Evolutionary conservation across 2,113 vertebrate genomes (phyloP), one percentile per base, ranked within the genome.

Genomic region (Sclerurus mexicanus): DNA sequence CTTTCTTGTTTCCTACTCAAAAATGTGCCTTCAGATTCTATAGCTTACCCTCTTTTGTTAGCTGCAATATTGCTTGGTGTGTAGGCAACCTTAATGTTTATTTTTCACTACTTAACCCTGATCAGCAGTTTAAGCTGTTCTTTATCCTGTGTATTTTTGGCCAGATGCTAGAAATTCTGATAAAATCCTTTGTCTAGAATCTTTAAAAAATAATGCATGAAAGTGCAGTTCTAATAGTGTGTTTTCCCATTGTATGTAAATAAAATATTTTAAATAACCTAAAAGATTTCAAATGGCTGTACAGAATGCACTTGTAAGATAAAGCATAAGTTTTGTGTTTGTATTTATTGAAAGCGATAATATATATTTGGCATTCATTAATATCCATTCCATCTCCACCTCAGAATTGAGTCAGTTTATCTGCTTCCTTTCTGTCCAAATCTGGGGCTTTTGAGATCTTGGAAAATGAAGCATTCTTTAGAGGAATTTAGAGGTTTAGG

Each of bases 101-200:
- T 76, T 93, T 58, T 89, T 74, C 39, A 20, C 56, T 72, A 49
- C 25, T 85, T 93, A 83, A 83, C 50, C 10, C 44, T 84, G 27
- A 39, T 76, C 49, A 3, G 7, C 58, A 80, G 28, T 49, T 94
- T 80, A 85, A 97, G n/a, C 56, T 81, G 40, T 64, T 55, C 33
- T 78, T 95, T 94, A 44, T 82, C 62, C n/a, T 42, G 9, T 62
- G 49, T 27, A 22, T 88, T 94, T 95, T 63, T 82, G 44, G 6
- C 25, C 77, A 89, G 56, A 68, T 86, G n/a, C 77, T 79, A 72
- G 53, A 87, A 92, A 79, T 92, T 31, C 77, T 40, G 58, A 60
- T 87, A 75, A 78, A 89, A 85, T 60, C 3, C 1, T 62, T 22
- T 42, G 27, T 67, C 9, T 47, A 74, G 31, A 82, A 79, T 74